phyloP scores from a whole-genome alignment of 30 jellyfish, hydroid and myxozoan genomes.

The Turritopsis dohrnii region DNA sequence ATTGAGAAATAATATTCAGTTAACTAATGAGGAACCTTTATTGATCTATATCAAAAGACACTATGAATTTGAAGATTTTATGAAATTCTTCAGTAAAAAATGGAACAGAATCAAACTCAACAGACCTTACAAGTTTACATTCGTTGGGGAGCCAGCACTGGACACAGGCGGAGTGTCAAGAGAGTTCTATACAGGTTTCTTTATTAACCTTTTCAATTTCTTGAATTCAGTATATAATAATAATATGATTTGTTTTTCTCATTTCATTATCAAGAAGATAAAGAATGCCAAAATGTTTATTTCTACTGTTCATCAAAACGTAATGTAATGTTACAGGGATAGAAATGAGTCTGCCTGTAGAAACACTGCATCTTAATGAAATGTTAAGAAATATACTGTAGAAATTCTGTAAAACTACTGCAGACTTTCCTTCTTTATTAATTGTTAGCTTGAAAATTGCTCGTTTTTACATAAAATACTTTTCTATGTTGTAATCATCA shows the following conservation, averaged over 20 bases:
- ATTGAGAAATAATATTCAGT: no score
- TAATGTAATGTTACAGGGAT: not conserved
- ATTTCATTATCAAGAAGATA: not conserved
- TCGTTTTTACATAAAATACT: not conserved
- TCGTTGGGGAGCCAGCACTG: no score
- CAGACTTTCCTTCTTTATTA: not conserved
- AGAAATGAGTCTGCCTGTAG: not conserved
- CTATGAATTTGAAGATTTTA: no score
- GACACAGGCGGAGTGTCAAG: no score
- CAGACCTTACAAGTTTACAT: no score
- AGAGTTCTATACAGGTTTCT: no score
- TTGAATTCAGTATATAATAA: not conserved
- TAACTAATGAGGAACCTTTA: no score
- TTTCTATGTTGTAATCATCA: no score
- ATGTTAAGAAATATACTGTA: not conserved
- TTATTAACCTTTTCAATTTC: not conserved
- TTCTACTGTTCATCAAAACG: not conserved
- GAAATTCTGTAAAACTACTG: not conserved
- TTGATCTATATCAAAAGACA: no score
- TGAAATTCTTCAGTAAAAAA: no score
- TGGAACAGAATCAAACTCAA: no score
- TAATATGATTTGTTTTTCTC: not conserved
- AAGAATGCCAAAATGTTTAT: not conserved
- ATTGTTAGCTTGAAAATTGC: not conserved
- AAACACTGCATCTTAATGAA: not conserved